Percentiles rank a stretch among this genome's conserved stretches.
Evolutionary conservation across 2,888 invertebrate species (phyloP).

Genomic region (Conus canariensis): DNA sequence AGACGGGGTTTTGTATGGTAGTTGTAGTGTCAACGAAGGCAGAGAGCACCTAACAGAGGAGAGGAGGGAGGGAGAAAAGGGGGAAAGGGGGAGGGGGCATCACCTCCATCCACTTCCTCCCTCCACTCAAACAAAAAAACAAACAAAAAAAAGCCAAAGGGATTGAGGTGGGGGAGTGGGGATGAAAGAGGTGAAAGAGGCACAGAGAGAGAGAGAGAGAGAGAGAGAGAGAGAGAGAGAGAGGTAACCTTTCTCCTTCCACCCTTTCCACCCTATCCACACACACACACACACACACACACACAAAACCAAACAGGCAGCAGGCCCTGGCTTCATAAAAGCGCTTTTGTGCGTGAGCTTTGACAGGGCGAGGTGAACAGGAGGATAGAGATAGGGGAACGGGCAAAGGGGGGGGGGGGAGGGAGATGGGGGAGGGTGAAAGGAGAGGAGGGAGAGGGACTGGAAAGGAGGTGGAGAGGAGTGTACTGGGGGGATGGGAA

Average conservation of each 20-base stretch:
- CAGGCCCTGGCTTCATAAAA: not conserved
- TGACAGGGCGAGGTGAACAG: not conserved
- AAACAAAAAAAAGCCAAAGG: not conserved
- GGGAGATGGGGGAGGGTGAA: not conserved
- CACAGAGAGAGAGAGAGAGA: not conserved
- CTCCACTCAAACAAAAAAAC: not conserved
- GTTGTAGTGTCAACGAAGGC: too few relatives aligned
- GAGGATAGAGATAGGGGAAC: not conserved
- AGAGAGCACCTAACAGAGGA: too few relatives aligned
- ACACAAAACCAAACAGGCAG: not conserved
- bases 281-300: not conserved
- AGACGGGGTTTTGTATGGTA: too few relatives aligned
- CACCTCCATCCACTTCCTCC: not conserved
- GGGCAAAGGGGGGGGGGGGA: not conserved
- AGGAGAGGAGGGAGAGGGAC: not conserved
- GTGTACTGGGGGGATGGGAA: not conserved
- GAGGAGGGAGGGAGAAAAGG: not conserved
- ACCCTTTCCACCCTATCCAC: not conserved
- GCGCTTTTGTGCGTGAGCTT: conserved; percentile 29
- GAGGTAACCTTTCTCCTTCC: not conserved
- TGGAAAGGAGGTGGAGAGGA: too few relatives aligned
- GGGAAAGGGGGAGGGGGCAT: not conserved
- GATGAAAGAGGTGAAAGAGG: too few relatives aligned
- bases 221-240: not conserved
- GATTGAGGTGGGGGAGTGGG: too few relatives aligned